These are phyloP conservation scores for Carposina sasakii DNA, from an alignment of 1,140 invertebrate species.

Conservation along the genomic window DNA sequence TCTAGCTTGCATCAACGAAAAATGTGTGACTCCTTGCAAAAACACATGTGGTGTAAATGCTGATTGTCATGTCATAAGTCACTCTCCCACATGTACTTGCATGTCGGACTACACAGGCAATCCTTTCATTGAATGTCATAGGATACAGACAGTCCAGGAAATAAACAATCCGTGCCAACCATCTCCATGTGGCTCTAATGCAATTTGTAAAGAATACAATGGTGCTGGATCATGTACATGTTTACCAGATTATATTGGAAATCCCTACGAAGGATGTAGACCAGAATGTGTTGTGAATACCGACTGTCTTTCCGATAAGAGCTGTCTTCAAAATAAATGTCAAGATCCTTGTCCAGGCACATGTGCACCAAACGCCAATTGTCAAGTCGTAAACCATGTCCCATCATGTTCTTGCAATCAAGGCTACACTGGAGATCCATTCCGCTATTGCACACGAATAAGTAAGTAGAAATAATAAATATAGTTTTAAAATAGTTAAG, in stretches of 20 bases:
- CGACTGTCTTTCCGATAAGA: constrained; percentile 79
- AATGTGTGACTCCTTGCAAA: constrained; percentile 77
- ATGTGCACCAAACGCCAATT: constrained; percentile 83
- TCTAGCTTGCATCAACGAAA: constrained; percentile 77
- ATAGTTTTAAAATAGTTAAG: constrained; percentile 14
- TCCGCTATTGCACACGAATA: constrained; percentile 75
- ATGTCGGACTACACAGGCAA: constrained; percentile 75
- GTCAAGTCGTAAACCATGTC: constrained; percentile 82
- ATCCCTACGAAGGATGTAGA: constrained; percentile 83
- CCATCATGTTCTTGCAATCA: constrained; percentile 81
- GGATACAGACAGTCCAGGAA: constrained; percentile 59
- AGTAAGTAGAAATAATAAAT: constrained; percentile 63
- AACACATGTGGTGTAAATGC: constrained; percentile 76
- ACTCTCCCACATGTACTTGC: constrained; percentile 77
- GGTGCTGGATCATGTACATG: constrained; percentile 83
- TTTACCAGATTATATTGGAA: constrained; percentile 80
- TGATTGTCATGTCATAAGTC: constrained; percentile 75
- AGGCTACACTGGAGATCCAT: constrained; percentile 83
- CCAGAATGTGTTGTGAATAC: constrained; percentile 82
- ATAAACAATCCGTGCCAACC: constrained; percentile 78
- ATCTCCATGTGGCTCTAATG: constrained; percentile 86
- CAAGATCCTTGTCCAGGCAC: constrained; percentile 81
- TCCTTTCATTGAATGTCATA: constrained; percentile 74
- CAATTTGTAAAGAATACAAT: constrained; percentile 83
- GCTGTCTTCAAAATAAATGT: constrained; percentile 81